Evolutionary conservation across 2,113 vertebrate species (phyloP), one percentile per base, ranked within the genome.

Genomic region (Perca schrenkii): DNA sequence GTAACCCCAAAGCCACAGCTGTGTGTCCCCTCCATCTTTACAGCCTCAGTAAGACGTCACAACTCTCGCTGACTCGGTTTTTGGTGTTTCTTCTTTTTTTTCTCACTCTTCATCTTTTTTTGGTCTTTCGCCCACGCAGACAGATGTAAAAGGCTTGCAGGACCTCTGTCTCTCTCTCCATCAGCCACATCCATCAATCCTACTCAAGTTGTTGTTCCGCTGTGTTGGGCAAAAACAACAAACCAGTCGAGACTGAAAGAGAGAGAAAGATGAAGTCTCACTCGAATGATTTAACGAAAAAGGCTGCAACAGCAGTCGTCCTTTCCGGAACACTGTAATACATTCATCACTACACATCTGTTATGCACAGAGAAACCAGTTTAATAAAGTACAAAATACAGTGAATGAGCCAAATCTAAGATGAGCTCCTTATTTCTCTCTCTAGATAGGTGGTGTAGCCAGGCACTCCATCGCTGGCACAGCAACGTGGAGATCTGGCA

Each of bases 141-240:
- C 85, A 80, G 31, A 77, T 83, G 72, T 56, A 64, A 57, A 57
- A 62, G 25, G 21, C 62, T 43, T 53, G 66, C 75, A 77, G 64
- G 77, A 72, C 69, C n/a, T 77, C 50, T 2, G 12, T 46, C 66
- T 56, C 43, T 49, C 21, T 28, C 61, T 62, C 79, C n/a, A 1
- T 79, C 72, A 5, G 67, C 47, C 79, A 74, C 79, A 70, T 79
- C 75, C 82, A 82, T 82, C 72, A 57, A 61, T 79, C 74, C 69
- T 60, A 15, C 63, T 86, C 74, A 16, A 46, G 57, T 46, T 70
- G 79, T 57, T 67, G 67, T 74, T 77, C 66, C 46, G 72, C 72
- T 54, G 43, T 6, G 64, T 65, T 58, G 83, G 64, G 31, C 52
- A 80, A 8, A 74, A 68, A 25, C 40, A 80, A 80, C 77, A 74